These are phyloP conservation scores for Cinara cedri DNA, from an alignment of 2,888 invertebrate genomes.

Conservation along the genomic window DNA sequence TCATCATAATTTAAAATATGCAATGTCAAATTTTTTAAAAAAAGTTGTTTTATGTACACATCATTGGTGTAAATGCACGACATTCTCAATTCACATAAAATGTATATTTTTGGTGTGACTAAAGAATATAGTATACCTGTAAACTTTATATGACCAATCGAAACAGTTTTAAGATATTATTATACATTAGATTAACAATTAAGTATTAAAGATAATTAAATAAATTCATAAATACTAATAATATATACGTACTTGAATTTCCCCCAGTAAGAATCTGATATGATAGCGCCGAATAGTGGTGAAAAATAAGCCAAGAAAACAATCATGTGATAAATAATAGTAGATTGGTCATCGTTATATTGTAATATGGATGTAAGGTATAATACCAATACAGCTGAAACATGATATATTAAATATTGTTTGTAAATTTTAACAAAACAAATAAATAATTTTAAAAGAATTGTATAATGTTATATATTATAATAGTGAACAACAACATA, in stretches of 20 bases:
- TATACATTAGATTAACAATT: no score
- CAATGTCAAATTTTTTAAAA: no score
- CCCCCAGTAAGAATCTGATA: slow-evolving; percentile 91
- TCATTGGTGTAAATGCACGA: no score
- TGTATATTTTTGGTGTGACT: no score
- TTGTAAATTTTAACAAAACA: neutral
- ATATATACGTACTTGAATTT: slow-evolving; percentile 72
- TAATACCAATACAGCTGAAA: slow-evolving; percentile 87
- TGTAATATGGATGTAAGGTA: slow-evolving; percentile 82
- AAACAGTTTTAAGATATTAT: no score
- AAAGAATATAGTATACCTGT: no score
- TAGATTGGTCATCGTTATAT: slow-evolving; percentile 76
- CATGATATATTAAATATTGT: neutral
- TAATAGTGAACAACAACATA: slow-evolving; percentile 66
- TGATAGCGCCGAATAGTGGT: slow-evolving; percentile 87
- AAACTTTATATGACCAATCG: no score
- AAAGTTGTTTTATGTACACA: no score
- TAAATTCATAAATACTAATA: no score
- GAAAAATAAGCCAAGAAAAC: slow-evolving; percentile 88
- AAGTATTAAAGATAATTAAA: no score
- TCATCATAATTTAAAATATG: no score
- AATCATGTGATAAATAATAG: slow-evolving; percentile 87
- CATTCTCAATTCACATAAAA: no score
- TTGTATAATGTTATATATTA: neutral
- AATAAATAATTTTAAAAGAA: neutral